These are phyloP conservation scores for Epinephelus cyanopodus DNA, from an alignment of 2,113 vertebrate species.

Conservation along the genomic window DNA sequence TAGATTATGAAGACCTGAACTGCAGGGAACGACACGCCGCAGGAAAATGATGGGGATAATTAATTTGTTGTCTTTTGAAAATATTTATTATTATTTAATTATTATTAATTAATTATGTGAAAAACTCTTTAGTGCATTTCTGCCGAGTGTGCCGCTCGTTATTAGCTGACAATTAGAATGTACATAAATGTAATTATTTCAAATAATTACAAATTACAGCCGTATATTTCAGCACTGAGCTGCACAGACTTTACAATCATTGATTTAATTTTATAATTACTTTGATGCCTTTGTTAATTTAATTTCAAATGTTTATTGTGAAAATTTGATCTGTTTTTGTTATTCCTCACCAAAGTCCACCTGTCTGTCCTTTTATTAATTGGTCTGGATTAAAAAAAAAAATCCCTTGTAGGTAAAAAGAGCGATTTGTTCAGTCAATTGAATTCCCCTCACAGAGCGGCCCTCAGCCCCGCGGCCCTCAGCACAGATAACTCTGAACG, in stretches of 20 bases:
- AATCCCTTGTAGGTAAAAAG: conserved; percentile 80
- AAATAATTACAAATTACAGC: conserved; percentile 59
- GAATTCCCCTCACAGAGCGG: conserved; percentile 72
- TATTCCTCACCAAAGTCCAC: conserved; percentile 35
- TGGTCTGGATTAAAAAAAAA: conserved; percentile 70
- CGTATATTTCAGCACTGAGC: conserved; percentile 38
- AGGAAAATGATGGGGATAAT: conserved; percentile 35
- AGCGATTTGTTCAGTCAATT: conserved; percentile 83
- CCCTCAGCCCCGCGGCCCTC: conserved; percentile 66
- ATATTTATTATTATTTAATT: conserved; percentile 56
- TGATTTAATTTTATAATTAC: conserved; percentile 43
- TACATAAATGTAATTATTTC: conserved; percentile 64
- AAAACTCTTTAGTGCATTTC: conserved; percentile 51
- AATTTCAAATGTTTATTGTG: conserved; percentile 15
- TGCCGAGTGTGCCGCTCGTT: conserved; percentile 10
- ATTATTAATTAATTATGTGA: conserved; percentile 57
- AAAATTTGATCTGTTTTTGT: conserved; percentile 44
- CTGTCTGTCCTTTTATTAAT: conserved; percentile 71
- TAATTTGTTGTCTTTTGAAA: conserved; percentile 60
- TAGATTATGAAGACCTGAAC: conserved; percentile 61
- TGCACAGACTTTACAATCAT: conserved; percentile 19
- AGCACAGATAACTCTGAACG: conserved; percentile 78
- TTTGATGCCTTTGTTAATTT: conserved; percentile 29
- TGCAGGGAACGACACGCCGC: not conserved
- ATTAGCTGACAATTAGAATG: conserved; percentile 61